phyloP scores from a whole-genome alignment of 1,140 invertebrate species.

The Ceratina australensis region DNA sequence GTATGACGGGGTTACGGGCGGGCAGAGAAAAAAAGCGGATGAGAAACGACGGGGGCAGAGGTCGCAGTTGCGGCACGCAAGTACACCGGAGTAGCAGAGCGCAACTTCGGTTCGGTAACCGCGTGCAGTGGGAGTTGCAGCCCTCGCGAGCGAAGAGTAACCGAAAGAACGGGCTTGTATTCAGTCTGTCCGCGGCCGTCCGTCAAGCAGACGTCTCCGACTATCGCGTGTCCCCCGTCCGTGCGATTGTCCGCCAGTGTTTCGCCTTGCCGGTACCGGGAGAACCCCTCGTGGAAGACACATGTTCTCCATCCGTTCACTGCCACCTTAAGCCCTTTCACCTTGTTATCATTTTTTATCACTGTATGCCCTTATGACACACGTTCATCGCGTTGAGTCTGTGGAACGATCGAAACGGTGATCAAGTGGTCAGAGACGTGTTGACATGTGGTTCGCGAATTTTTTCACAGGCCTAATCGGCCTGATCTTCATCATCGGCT shows the following conservation, averaged over 20 bases:
- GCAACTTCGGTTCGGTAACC: conserved; percentile 26
- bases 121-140: conserved; percentile 48
- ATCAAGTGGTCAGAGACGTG: conserved; percentile 28
- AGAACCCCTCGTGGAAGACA: conserved; percentile 36
- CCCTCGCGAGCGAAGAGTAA: conserved; percentile 54
- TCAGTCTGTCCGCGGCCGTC: conserved; percentile 64
- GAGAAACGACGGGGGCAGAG: not conserved
- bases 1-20: too few species aligned
- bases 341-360: not conserved
- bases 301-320: conserved; percentile 50
- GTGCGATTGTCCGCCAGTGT: not conserved
- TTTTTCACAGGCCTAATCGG: conserved; percentile 30
- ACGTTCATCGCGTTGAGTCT: not conserved
- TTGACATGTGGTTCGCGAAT: conserved; percentile 43
- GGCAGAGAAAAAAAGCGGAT: too few species aligned
- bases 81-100: conserved; percentile 29
- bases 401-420: conserved; percentile 34
- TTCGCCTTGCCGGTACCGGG: conserved; percentile 1
- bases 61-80: conserved; percentile 28
- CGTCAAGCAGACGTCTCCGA: conserved; percentile 59
- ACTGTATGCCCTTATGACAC: conserved; percentile 18
- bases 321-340: conserved; percentile 17
- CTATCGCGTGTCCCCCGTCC: conserved; percentile 1
- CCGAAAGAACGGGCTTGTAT: conserved; percentile 56
- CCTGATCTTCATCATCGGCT: conserved; percentile 30